Evolutionary conservation across 2,888 invertebrate genomes (phyloP).

Genomic region (Proisotoma minuta): DNA sequence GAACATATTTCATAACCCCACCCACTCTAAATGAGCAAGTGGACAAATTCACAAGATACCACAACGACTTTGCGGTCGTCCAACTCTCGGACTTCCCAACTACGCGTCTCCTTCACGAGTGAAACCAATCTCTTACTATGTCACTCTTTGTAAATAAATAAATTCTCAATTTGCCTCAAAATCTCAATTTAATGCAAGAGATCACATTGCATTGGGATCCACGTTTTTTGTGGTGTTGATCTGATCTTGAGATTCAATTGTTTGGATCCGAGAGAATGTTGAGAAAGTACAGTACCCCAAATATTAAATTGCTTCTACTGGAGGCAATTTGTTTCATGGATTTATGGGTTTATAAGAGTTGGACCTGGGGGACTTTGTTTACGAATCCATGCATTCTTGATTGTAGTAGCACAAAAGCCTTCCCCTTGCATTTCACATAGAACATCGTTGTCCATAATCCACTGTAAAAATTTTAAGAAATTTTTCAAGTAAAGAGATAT

Average conservation of each 20-base stretch:
- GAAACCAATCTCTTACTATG: background rate
- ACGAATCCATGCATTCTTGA: too few species aligned
- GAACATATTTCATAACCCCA: conserved; percentile 33
- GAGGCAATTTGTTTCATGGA: too few species aligned
- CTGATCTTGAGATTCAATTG: too few species aligned
- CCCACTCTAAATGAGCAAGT: conserved; percentile 23
- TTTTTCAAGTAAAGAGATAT: too few species aligned
- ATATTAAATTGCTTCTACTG: background rate
- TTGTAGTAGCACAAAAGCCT: too few species aligned
- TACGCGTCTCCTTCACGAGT: conserved; percentile 40
- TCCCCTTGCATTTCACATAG: too few species aligned
- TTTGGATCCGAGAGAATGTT: background rate
- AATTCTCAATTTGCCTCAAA: background rate
- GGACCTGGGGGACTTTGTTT: too few species aligned
- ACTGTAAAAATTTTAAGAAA: too few species aligned
- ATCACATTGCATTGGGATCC: background rate
- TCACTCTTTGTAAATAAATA: background rate
- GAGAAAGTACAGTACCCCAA: background rate
- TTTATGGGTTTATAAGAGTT: too few species aligned
- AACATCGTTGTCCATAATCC: too few species aligned
- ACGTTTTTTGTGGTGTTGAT: too few species aligned
- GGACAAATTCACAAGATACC: conserved; percentile 23
- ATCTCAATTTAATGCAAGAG: background rate
- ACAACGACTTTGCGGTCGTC: conserved; percentile 22
- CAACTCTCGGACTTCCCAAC: conserved; percentile 42